Evolutionary conservation across 1,140 invertebrate species (phyloP), one percentile per base, ranked within the genome.

Genomic region (Listronotus bonariensis): DNA sequence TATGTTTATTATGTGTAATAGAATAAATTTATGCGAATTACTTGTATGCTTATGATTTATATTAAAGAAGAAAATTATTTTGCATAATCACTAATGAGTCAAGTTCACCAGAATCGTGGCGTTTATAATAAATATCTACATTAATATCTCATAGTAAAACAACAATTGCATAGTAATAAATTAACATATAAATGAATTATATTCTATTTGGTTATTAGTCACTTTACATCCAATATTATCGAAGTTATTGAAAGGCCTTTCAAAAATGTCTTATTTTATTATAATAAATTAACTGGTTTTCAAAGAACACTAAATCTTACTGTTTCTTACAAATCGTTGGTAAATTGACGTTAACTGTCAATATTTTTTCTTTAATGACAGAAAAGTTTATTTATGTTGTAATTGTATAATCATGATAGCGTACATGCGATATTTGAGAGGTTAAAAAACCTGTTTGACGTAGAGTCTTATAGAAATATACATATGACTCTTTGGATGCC

Each of bases 131-230:
- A 61, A 52, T 61, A 61, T 52, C 58, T 61, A 34, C 58, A 61
- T 61, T 61, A 61, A 61, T 61, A 38, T 20, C 46, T 61, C 26
- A 52, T 31, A 61, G 58, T 52, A 61, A 61, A 61, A 61, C 58
- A 61, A 61, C 26, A 49, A 51, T 18, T 52, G 58, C 45, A 52
- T 52, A 42, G 46, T 61, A 61, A 61, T 61, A 49, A 61, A 61
- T 61, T 61, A 41, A 38, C 36, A 51, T 61, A 11, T 58, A 48
- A 58, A 58, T 58, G 42, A 58, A 48, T 58, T 58, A 58, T 48
- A 43, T 48, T 58, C 56, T 58, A 58, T 46, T 58, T 58, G 36
- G 18, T 51, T 41, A 61, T 61, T 61, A 61, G 46, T 61, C 58
- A 61, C 32, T 61, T 8, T 52, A 26, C 43, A 52, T 41, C 38